Conservation (phyloP, 2,113 vertebrate species). For the Erythrolamprus reginae region DNA sequence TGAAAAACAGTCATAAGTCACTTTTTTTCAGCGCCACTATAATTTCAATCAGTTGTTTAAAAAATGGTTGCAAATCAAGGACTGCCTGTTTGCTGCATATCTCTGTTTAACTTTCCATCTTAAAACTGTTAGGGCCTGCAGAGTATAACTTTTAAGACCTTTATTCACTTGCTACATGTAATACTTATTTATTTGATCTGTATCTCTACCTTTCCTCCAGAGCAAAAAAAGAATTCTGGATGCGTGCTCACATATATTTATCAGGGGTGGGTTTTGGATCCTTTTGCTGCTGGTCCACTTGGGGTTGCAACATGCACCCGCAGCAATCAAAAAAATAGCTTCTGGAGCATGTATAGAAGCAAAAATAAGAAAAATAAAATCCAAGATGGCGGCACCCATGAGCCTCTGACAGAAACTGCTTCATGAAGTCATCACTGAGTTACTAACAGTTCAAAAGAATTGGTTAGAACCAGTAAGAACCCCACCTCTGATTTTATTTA, state of each 20-base stretch:
- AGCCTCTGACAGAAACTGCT: no score
- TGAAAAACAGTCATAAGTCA: not conserved
- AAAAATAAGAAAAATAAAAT: no score
- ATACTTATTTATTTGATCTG: not conserved
- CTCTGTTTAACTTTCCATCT: not conserved
- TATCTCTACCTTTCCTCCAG: not conserved
- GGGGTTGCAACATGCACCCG: no score
- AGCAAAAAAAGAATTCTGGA: accelerated
- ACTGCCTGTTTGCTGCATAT: not conserved
- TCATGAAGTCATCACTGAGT: no score
- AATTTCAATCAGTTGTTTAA: not conserved
- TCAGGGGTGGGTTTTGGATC: no score
- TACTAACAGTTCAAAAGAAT: no score
- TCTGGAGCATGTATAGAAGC: no score
- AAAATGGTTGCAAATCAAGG: not conserved
- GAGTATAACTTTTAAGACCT: not conserved
- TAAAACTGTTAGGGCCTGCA: not conserved
- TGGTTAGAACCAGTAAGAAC: no score
- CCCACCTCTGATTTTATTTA: no score
- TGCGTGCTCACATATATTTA: not conserved
- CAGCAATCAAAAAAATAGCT: no score
- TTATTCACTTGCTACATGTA: not conserved
- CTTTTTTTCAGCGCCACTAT: not conserved
- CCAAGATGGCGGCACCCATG: no score
- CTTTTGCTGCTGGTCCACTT: no score